These are phyloP conservation scores for Ciona savignyi DNA, from an alignment of 23 tunicate species.

Conservation along the genomic window DNA sequence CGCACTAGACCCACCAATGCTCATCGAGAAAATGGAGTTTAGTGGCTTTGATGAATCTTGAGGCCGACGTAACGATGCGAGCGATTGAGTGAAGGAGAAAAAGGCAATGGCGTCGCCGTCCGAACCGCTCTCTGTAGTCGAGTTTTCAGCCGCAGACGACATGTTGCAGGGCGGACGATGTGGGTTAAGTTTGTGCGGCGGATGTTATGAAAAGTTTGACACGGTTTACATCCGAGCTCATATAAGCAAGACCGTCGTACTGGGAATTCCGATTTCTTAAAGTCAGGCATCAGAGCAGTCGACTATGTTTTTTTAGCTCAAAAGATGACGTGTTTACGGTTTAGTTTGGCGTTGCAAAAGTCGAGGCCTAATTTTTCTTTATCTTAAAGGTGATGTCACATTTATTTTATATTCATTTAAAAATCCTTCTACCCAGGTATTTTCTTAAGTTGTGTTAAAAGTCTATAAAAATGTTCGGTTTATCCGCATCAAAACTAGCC, in stretches of 20 bases:
- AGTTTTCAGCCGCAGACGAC: not conserved
- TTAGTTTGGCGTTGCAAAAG: too few relatives aligned
- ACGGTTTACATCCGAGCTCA: not conserved
- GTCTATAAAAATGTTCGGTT: not conserved
- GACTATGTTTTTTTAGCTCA: too few relatives aligned
- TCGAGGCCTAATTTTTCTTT: too few relatives aligned
- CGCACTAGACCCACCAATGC: not conserved
- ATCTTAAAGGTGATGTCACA: too few relatives aligned
- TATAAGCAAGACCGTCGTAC: not conserved
- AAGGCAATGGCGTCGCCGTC: not conserved
- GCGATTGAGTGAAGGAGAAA: not conserved
- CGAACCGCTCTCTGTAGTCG: not conserved
- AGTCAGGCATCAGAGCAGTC: too few relatives aligned
- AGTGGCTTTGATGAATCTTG: not conserved
- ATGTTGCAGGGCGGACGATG: not conserved
- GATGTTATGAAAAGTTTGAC: constrained; percentile 1
- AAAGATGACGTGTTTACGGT: too few relatives aligned
- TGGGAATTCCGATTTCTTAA: not conserved
- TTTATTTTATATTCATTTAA: too few relatives aligned
- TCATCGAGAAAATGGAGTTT: not conserved
- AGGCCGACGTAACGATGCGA: not conserved
- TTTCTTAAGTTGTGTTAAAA: too few relatives aligned
- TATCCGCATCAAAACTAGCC: not conserved
- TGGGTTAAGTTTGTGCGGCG: not conserved
- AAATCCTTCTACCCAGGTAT: too few relatives aligned